These are phyloP conservation scores for Agonopterix arenella DNA, from an alignment of 2,888 invertebrate species.

Conservation along the genomic window DNA sequence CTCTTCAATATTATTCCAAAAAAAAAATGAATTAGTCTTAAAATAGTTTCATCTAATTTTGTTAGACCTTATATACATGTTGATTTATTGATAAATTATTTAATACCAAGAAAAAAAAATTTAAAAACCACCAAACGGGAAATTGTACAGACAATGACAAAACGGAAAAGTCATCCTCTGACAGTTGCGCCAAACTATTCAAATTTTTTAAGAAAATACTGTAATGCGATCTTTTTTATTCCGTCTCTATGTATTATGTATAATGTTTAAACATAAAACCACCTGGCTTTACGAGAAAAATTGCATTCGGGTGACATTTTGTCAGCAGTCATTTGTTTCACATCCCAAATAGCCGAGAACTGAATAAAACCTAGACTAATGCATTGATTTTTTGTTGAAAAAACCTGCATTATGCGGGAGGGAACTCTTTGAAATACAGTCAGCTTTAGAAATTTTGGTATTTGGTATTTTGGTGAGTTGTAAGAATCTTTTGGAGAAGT, in stretches of 20 bases:
- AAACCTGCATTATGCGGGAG: constrained; percentile 26
- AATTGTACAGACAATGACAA: background rate
- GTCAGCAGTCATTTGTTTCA: constrained; percentile 62
- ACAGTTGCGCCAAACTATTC: too few relatives aligned
- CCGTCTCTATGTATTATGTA: constrained; percentile 27
- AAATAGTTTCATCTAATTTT: too few relatives aligned
- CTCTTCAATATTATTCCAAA: too few relatives aligned
- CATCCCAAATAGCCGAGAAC: constrained; percentile 34
- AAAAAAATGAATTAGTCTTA: too few relatives aligned
- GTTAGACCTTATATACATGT: too few relatives aligned
- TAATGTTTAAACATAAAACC: constrained; percentile 67
- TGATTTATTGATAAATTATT: too few relatives aligned
- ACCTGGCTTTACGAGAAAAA: constrained; percentile 66
- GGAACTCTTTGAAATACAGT: background rate
- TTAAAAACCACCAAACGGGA: too few relatives aligned
- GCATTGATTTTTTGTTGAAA: constrained; percentile 25
- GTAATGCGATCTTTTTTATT: background rate
- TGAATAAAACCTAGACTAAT: constrained; percentile 52
- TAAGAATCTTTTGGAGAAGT: background rate
- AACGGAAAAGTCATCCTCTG: background rate
- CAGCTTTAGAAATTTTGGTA: too few relatives aligned
- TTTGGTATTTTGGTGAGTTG: too few relatives aligned
- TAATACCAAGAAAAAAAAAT: too few relatives aligned
- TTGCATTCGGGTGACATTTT: constrained; percentile 61
- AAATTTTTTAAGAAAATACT: background rate